Evolutionary conservation across 2,113 vertebrate genomes (phyloP).

Genomic region (Nesogale talazaci): DNA sequence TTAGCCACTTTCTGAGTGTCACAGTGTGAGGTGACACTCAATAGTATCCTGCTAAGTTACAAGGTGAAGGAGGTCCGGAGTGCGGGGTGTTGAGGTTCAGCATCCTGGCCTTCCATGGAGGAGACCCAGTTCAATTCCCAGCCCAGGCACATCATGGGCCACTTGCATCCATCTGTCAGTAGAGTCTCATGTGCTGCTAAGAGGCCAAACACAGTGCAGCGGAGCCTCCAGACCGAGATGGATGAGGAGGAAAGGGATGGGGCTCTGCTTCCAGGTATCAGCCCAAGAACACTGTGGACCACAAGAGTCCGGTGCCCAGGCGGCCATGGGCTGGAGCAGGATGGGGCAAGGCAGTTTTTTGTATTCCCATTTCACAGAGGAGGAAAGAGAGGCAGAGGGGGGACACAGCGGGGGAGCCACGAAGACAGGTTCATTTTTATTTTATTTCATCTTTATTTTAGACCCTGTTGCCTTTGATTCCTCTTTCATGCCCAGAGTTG

Average conservation of each 20-base stretch:
- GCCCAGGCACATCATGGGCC: neutral
- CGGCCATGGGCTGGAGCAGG: neutral
- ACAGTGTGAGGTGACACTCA: neutral
- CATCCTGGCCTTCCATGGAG: neutral
- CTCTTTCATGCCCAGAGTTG: constrained; percentile 9
- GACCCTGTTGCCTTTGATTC: neutral
- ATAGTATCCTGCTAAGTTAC: neutral
- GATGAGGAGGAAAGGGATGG: neutral
- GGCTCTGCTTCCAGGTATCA: neutral
- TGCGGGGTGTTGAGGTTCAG: neutral
- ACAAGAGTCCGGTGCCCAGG: neutral
- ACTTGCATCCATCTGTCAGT: no score
- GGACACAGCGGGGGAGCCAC: neutral
- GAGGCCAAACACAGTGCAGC: neutral
- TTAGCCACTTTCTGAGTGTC: neutral
- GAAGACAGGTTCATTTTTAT: neutral
- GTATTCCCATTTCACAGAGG: constrained; percentile 15
- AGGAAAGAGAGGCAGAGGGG: constrained; percentile 8
- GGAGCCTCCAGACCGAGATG: neutral
- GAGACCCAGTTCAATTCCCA: neutral
- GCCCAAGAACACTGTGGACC: neutral
- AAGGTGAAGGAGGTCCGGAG: neutral
- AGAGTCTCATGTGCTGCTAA: no score
- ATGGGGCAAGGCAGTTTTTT: neutral
- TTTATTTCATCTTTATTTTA: neutral